Base-by-base conservation (phyloP, 2,797 vertebrate species). In the Phrynocephalus vlangalii region DNA sequence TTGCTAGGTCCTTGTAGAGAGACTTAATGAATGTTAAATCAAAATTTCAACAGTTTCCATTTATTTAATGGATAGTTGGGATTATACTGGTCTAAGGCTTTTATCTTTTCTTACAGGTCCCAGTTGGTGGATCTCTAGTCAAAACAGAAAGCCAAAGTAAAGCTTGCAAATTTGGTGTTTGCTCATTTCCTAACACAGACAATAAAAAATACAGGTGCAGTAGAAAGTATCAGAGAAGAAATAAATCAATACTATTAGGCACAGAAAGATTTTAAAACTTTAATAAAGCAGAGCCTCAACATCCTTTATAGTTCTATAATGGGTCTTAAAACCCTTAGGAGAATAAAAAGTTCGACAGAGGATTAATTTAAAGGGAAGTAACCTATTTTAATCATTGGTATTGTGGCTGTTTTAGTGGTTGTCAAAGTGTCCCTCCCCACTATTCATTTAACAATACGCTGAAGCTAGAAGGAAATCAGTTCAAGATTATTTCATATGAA, bases 261-360 rank as follows among this genome's bases (percentile, higher is more conserved):
- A 60, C n/a, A 72, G 10, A 30, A 83, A 73, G 20, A 22, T 83
- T 52, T 83, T 60, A 83, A 83, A n/a, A 50, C 30, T 13, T 83
- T 56, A 56, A 72, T 18, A 71, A 73, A 38, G 1, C 22, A 73
- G 28, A 60, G 50, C 82, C 20, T 73, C 50, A 83, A 38, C 30
- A 52, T n/a, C 18, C 6, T 83, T 73, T 38, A 83, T 24, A 79
- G 11, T 11, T 24, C 48, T 77, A 72, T 73, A 73, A 83, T 50
- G 50, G 6, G 52, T 8, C 52, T 83, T 72, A 56, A 56, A 72
- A 83, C 15, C 13, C 52, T 11, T 73, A 52, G 22, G 11, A 4
- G 11, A 60, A 3, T 79, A 20, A 56, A 60, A 79, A 16, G 8
- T 52, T 20, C 60, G 50, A 30, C 5, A 30, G 28, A 20, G 18